A percentile compares a stretch with the other conserved stretches of the same genome.
phyloP scores from a whole-genome alignment of 2,797 vertebrate genomes.

The Halcyon chelicuti region DNA sequence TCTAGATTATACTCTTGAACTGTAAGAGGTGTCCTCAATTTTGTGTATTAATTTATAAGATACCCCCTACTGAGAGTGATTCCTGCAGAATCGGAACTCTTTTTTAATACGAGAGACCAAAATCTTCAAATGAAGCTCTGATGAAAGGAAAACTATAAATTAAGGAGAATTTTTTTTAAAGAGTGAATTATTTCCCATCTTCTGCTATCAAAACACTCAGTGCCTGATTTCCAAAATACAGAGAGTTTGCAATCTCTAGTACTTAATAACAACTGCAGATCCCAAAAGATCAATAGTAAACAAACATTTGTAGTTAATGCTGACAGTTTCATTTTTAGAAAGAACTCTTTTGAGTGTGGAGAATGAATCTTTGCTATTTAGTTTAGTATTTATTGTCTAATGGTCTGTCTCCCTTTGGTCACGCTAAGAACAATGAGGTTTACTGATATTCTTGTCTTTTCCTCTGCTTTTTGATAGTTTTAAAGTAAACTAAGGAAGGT shows the following conservation, averaged over 20 bases:
- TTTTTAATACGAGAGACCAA: not conserved
- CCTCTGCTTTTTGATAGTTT: not conserved
- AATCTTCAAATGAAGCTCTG: slow-evolving; percentile 25
- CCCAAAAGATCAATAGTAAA: slow-evolving; percentile 55
- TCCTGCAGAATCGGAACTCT: not conserved
- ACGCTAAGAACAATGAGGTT: not conserved
- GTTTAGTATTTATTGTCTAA: slow-evolving; percentile 46
- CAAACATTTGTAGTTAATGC: slow-evolving; percentile 39
- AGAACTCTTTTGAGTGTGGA: not conserved
- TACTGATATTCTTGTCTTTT: not conserved
- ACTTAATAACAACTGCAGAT: not conserved
- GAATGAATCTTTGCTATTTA: slow-evolving; percentile 37
- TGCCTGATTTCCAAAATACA: slow-evolving; percentile 1
- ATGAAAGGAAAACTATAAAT: slow-evolving; percentile 5
- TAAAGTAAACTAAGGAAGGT: not conserved
- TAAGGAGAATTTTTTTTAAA: not conserved
- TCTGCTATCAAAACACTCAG: slow-evolving; percentile 10
- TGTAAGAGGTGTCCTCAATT: not conserved
- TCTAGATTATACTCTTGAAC: not conserved
- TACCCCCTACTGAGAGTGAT: not conserved
- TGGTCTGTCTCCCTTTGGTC: not conserved
- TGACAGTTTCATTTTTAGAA: slow-evolving; percentile 53
- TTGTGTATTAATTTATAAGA: slow-evolving; percentile 34
- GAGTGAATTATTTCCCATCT: not conserved
- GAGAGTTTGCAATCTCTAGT: not conserved